Evolutionary conservation across 1,140 invertebrate genomes (phyloP).

Genomic region (Myzus persicae): DNA sequence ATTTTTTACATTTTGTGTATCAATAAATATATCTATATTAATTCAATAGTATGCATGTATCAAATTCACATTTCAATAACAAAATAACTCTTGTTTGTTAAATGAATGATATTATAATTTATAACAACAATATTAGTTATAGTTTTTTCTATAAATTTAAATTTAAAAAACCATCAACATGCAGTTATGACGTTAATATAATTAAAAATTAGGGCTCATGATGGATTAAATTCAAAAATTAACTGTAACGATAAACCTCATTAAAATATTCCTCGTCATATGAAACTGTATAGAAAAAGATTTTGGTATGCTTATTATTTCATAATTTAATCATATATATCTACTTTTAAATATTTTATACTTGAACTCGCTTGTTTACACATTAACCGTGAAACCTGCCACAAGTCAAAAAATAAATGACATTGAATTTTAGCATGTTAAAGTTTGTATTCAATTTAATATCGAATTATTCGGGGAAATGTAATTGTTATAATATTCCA

Average conservation of each 20-base stretch:
- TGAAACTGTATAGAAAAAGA: too few relatives aligned
- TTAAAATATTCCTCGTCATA: not conserved
- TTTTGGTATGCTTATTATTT: too few relatives aligned
- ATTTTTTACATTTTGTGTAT: not conserved
- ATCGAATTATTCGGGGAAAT: not conserved
- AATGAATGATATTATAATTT: not conserved
- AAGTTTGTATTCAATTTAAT: not conserved
- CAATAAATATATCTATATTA: too few relatives aligned
- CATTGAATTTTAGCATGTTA: too few relatives aligned
- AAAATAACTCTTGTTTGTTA: not conserved
- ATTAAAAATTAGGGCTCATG: too few relatives aligned
- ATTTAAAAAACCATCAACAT: not conserved
- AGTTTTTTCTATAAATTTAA: not conserved
- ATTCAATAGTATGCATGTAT: too few relatives aligned
- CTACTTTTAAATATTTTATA: too few relatives aligned
- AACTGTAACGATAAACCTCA: not conserved
- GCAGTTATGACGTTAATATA: not conserved
- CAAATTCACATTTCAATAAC: not conserved
- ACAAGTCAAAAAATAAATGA: too few relatives aligned
- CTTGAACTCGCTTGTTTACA: too few relatives aligned
- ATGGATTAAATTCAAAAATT: not conserved
- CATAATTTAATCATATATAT: too few relatives aligned
- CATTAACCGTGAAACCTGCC: too few relatives aligned
- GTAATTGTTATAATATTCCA: not conserved
- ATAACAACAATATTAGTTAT: not conserved